Base-by-base conservation (phyloP, 92 coral and sea anemone species). In the Plumapathes pennacea region DNA sequence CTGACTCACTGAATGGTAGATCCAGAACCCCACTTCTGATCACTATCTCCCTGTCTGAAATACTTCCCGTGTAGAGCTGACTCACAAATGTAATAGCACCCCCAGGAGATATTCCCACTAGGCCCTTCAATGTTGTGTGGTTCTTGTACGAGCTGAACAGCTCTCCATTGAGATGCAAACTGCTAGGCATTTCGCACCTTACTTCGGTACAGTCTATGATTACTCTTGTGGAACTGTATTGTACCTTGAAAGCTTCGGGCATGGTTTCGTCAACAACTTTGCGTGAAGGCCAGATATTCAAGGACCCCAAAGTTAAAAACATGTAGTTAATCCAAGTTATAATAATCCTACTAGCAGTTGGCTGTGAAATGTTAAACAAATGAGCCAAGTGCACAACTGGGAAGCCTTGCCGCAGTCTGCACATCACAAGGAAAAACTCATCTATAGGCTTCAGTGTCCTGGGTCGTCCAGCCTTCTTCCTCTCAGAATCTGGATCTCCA, bases 111-210 rank as follows among this genome's bases (percentile, higher is more conserved):
- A 66, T 74, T 12, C 77, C 82, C 12, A 74, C 30, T 40, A 81
- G 31, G 18, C 76, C 82, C 60, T 81, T 74, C 2, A 81, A 34
- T 58, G 88, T 67, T 25, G 68, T 49, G 22, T 73, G 82, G 50
- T 80, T 38, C 54, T 80, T 80, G 54, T 80, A 80, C 4, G 32
- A 43, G 38, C 87, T 80, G 23, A 72, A 79, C 26, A 79, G 62
- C 24, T 79, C 86, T 4, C 67, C 38, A 57, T 79, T 79, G n/a
- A 64, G 25, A 31, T 41, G 62, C 7, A 68, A 49, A 40, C 78
- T 76, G 33, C 83, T 57, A 1, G 78, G 71, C 83, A 76, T 56
- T 26, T 75, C 66, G 24, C 64, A 68, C 68, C 37, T 76, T 4
- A 57, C 74, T 29, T 76, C 70, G 2, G 83, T 69, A 25, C 71